Evolutionary conservation across 2,113 vertebrate species (phyloP).

Genomic region (Lagopus muta): DNA sequence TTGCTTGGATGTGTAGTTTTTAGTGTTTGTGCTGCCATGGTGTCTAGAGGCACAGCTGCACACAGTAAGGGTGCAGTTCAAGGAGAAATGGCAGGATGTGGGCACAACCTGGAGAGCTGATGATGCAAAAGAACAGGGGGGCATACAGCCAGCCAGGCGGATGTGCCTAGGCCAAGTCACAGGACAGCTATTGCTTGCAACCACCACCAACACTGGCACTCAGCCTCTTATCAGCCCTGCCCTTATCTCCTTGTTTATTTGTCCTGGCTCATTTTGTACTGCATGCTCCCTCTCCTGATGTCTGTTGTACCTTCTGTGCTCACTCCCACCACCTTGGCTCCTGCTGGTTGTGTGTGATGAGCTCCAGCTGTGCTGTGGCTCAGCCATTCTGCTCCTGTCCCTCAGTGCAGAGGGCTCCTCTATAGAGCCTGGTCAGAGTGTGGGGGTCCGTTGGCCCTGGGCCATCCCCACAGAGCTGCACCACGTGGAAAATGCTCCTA

Average conservation of each 20-base stretch:
- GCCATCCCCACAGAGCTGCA: accelerated
- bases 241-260: neutral
- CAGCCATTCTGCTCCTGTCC: neutral
- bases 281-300: accelerated
- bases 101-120: neutral
- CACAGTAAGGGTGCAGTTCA: neutral
- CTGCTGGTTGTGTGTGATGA: neutral
- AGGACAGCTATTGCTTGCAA: neutral
- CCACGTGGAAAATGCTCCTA: accelerated
- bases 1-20: accelerated
- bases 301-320: neutral
- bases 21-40: neutral
- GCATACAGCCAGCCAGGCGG: neutral
- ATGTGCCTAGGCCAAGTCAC: neutral
- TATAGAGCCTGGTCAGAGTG: accelerated
- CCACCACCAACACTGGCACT: neutral
- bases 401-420: neutral
- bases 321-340: accelerated
- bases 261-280: neutral
- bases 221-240: neutral
- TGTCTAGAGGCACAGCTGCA: neutral
- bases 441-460: neutral
- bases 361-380: neutral
- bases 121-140: neutral
- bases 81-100: neutral